These are phyloP conservation scores for Laothoe populi DNA, from an alignment of 2,888 invertebrate genomes.

Conservation along the genomic window DNA sequence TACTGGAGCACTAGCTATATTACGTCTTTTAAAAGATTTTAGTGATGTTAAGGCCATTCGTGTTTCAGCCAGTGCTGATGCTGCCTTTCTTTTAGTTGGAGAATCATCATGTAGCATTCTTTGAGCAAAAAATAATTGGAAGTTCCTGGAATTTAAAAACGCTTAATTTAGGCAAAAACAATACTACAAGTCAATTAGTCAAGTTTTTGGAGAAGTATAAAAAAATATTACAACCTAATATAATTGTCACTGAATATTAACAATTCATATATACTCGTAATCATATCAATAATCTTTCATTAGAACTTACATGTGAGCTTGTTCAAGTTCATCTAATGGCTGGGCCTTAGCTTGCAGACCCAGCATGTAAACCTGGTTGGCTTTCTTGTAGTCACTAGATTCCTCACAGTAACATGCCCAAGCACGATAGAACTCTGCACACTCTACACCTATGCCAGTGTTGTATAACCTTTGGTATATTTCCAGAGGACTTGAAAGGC, in stretches of 20 bases:
- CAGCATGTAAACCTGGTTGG: constrained; percentile 91
- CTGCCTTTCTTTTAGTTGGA: constrained; percentile 83
- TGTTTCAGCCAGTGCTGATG: constrained; percentile 87
- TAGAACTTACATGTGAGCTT: constrained; percentile 88
- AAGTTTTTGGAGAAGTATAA: too few species aligned
- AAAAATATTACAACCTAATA: too few species aligned
- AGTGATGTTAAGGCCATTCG: constrained; percentile 91
- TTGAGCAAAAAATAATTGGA: constrained; percentile 89
- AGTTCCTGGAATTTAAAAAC: constrained; percentile 83
- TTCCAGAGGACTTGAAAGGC: constrained; percentile 89
- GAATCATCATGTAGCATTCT: constrained; percentile 87
- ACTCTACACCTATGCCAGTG: constrained; percentile 91
- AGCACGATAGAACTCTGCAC: constrained; percentile 93
- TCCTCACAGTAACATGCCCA: constrained; percentile 96
- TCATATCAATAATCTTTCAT: neutral
- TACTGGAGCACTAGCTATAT: constrained; percentile 76
- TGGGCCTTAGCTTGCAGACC: constrained; percentile 92
- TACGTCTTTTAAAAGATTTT: constrained; percentile 86
- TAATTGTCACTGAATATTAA: too few species aligned
- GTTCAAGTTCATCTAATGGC: constrained; percentile 90
- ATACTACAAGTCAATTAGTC: too few species aligned
- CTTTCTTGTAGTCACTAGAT: constrained; percentile 91
- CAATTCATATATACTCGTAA: too few species aligned
- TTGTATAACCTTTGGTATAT: constrained; percentile 92
- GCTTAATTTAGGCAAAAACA: too few species aligned